Conservation (phyloP, 2,888 invertebrate species). For the Hecatera dysodea region DNA sequence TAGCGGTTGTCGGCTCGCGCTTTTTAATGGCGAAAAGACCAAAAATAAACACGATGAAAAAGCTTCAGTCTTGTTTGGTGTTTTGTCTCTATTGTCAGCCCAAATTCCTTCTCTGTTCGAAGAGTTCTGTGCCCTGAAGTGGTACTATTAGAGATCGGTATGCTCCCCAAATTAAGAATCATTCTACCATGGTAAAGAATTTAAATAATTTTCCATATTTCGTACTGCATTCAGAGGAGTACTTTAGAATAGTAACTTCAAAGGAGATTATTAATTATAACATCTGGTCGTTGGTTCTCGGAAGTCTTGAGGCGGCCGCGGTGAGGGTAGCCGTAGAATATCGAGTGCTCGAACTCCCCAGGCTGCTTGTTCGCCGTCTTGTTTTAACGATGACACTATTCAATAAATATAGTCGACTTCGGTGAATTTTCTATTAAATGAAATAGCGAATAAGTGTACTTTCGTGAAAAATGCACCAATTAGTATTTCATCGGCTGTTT, state of each 20-base stretch:
- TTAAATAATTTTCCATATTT: not conserved
- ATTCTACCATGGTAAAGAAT: not conserved
- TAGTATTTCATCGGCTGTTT: conserved; percentile 1
- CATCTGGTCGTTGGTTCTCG: conserved; percentile 74
- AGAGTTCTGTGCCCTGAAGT: not conserved
- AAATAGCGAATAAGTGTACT: conserved; percentile 12
- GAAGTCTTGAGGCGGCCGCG: conserved; percentile 60
- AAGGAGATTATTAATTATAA: conserved; percentile 70
- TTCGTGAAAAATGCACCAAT: conserved; percentile 24
- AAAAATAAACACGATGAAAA: conserved; percentile 32
- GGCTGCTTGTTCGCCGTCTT: conserved; percentile 33
- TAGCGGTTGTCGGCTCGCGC: conserved; percentile 16
- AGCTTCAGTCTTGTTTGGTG: not conserved
- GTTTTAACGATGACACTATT: conserved; percentile 54
- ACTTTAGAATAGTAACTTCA: conserved; percentile 53
- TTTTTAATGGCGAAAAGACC: conserved; percentile 13
- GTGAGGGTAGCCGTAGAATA: conserved; percentile 53
- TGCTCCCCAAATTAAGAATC: not conserved
- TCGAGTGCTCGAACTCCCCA: conserved; percentile 35
- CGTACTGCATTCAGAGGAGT: conserved; percentile 8
- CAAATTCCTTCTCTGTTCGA: not conserved
- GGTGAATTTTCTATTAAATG: conserved; percentile 31
- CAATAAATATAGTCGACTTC: conserved; percentile 29
- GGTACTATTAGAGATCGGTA: not conserved
- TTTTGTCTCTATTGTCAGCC: conserved; percentile 7